Evolutionary conservation across 2,113 vertebrate species (phyloP), one percentile per base, ranked within the genome.

Genomic region (Holacanthus passer): DNA sequence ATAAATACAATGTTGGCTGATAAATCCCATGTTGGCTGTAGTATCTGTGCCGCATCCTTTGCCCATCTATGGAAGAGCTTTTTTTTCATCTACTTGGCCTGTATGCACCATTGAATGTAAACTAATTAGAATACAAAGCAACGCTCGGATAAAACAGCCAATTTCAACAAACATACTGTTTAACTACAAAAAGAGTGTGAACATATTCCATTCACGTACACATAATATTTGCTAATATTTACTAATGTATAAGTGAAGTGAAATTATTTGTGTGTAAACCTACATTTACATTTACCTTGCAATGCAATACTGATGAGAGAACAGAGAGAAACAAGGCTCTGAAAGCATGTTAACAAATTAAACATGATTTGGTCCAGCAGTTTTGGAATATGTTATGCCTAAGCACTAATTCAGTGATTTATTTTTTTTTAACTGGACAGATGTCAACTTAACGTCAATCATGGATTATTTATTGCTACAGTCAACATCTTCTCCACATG

Each of bases 381-480:
- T 39, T 67, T 55, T 64, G 45, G 27, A 45, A 63, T 47, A 35
- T 20, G 10, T 77, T 69, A 27, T 3, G 64, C 29, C 13, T 19
- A 29, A 69, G 31, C 41, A 45, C 5, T 3, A 24, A 9, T 64
- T 60, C 14, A 7, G 45, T 32, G 64, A 4, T 73, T n/a, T n/a
- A n/a, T n/a, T n/a, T n/a, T n/a, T n/a, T 48, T 62, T 68, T 55
- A 10, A 50, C 55, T 58, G 66, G 24, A n/a, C 48, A 41, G 3
- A 63, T 60, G 45, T 66, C 48, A 65, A 50, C 74, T 37, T 13
- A 60, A 37, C 45, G 56, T 41, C 62, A 68, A 37, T 73, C 66
- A 32, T 68, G 62, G 59, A 79, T 83, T 58, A 81, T 83, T 77
- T 84, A 82, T 72, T 19, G 11, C 45, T 22, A 6, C 37, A 71